Conservation (phyloP, 1,140 invertebrate genomes). For the Drosophila parabipectinata region DNA sequence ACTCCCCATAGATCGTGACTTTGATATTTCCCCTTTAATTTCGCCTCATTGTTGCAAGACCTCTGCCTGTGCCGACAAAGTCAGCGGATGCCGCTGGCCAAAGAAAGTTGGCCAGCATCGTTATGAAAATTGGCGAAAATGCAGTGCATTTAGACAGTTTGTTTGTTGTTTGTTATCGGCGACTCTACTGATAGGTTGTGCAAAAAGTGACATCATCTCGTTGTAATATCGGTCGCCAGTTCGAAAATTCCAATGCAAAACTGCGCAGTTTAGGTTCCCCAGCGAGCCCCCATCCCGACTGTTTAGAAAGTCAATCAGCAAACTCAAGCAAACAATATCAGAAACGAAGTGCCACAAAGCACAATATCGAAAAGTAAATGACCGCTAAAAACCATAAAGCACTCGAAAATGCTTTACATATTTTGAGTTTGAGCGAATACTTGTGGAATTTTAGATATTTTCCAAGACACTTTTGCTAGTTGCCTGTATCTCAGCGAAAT, state of each 20-base stretch:
- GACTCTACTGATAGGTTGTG: slow-evolving; percentile 30
- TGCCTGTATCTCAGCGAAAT: neutral
- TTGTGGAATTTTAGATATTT: neutral
- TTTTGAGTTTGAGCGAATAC: neutral
- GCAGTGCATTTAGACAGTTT: slow-evolving; percentile 22
- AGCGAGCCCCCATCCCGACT: slow-evolving; percentile 29
- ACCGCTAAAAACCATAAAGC: slow-evolving; percentile 38
- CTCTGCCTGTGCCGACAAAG: slow-evolving; percentile 29
- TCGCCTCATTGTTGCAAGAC: slow-evolving; percentile 62
- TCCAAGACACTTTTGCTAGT: neutral
- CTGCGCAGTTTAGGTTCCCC: slow-evolving; percentile 31
- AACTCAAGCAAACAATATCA: slow-evolving; percentile 31
- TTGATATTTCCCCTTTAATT: slow-evolving; percentile 77
- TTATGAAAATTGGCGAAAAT: slow-evolving; percentile 51
- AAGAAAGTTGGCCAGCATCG: slow-evolving; percentile 62
- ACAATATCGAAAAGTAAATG: slow-evolving; percentile 69
- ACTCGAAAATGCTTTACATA: slow-evolving; percentile 28
- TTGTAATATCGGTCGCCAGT: slow-evolving; percentile 15
- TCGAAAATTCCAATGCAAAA: slow-evolving; percentile 28
- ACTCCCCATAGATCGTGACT: slow-evolving; percentile 68
- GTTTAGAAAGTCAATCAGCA: slow-evolving; percentile 73
- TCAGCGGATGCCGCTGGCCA: slow-evolving; percentile 42
- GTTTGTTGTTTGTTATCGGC: slow-evolving; percentile 21
- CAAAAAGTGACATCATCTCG: slow-evolving; percentile 30
- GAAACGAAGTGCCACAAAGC: slow-evolving; percentile 52